These are phyloP conservation scores for Pseudochirops corinnae DNA, from an alignment of 2,797 vertebrate genomes.

Conservation along the genomic window DNA sequence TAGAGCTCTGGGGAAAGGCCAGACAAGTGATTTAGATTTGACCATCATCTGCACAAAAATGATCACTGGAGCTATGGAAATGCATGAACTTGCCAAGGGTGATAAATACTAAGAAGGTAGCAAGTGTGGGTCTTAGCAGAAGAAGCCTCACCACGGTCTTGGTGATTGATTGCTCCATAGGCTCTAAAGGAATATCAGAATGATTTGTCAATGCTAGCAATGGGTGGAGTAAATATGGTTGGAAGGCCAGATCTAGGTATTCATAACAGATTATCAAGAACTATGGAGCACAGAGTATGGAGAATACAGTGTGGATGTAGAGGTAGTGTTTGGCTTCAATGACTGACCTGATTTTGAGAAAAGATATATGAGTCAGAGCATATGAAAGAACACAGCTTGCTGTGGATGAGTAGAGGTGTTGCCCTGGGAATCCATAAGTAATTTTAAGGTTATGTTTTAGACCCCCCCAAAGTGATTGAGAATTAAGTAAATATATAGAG, in stretches of 20 bases:
- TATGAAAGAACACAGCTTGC: not conserved
- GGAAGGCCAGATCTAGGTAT: not conserved
- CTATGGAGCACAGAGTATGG: not conserved
- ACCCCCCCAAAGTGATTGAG: not conserved
- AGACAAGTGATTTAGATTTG: not conserved
- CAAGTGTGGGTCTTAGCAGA: not conserved
- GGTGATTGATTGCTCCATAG: not conserved
- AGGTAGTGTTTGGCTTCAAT: not conserved
- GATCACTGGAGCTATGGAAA: not conserved
- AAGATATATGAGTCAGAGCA: not conserved
- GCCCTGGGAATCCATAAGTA: not conserved
- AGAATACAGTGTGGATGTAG: not conserved
- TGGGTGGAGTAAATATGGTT: not conserved
- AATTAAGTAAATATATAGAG: not conserved
- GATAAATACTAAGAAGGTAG: not conserved
- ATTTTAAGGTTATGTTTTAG: not conserved
- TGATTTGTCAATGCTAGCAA: not conserved
- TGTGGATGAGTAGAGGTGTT: not conserved
- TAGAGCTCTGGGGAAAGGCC: not conserved
- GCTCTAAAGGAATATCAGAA: not conserved
- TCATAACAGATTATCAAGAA: not conserved
- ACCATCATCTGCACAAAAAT: not conserved
- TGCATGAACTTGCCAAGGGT: not conserved
- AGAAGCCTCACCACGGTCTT: not conserved
- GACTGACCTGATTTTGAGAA: not conserved